phyloP scores from a whole-genome alignment of 2,113 vertebrate genomes.

The Puffinus mauretanicus region DNA sequence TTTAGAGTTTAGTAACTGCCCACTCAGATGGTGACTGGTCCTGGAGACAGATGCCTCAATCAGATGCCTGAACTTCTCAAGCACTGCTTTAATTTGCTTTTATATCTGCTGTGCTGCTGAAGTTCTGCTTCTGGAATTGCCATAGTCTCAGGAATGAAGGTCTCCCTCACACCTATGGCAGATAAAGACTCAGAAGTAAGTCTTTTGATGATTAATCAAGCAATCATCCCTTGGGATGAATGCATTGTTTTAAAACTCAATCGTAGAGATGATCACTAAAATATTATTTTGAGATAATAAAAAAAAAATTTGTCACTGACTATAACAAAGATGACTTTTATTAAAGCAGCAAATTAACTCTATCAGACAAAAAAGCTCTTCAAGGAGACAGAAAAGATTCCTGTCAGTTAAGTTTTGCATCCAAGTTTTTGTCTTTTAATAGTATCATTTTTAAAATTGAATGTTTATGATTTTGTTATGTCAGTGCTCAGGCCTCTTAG shows the following conservation, averaged over 20 bases:
- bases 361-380: background rate
- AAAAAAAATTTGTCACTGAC: background rate
- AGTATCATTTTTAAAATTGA: accelerated
- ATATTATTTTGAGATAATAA: background rate
- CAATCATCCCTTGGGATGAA: background rate
- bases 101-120: background rate
- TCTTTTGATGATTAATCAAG: background rate
- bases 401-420: background rate
- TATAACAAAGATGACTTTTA: background rate
- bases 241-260: background rate
- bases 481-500: background rate
- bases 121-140: background rate
- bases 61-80: background rate
- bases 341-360: background rate
- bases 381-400: background rate
- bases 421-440: background rate
- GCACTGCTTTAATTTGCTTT: background rate
- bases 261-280: background rate
- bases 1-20: background rate
- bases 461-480: background rate
- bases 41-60: background rate
- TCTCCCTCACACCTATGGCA: background rate
- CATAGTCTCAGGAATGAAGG: background rate
- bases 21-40: background rate
- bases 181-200: background rate